A percentile compares a stretch with the other conserved stretches of the same genome.
These are phyloP conservation scores for Ophion obscuratus DNA, from an alignment of 2,888 invertebrate genomes.

Conservation along the genomic window DNA sequence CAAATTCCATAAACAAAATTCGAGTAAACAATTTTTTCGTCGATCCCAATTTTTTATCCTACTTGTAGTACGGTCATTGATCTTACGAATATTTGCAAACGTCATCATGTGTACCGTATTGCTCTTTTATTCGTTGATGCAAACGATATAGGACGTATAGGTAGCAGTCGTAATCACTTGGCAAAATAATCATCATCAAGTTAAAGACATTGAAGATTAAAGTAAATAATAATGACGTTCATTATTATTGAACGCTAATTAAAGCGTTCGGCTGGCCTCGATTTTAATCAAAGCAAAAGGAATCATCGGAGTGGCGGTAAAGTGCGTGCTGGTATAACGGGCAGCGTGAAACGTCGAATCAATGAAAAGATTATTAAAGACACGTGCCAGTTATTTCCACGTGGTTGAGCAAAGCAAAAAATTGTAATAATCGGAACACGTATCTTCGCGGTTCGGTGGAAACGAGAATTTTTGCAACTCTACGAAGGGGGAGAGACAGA, in stretches of 20 bases:
- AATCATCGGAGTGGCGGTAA: not conserved
- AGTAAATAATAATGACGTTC: not conserved
- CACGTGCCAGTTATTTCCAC: slow-evolving; percentile 31
- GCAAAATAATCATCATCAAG: not conserved
- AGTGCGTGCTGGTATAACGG: not conserved
- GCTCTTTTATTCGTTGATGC: not conserved
- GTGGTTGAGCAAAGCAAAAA: slow-evolving; percentile 16
- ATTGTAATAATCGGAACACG: slow-evolving; percentile 14
- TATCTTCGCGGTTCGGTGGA: not conserved
- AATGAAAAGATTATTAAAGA: slow-evolving; percentile 55
- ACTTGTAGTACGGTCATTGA: too few relatives aligned
- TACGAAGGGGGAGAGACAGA: not conserved
- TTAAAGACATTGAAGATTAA: not conserved
- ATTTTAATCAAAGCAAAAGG: slow-evolving; percentile 11
- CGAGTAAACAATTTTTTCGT: not conserved
- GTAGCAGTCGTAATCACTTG: too few relatives aligned
- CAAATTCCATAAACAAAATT: not conserved
- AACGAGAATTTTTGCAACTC: slow-evolving; percentile 23
- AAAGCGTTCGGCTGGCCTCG: not conserved
- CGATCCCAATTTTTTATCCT: not conserved
- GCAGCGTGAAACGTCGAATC: slow-evolving; percentile 33
- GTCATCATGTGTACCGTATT: not conserved
- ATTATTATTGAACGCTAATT: not conserved
- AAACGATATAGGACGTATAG: too few relatives aligned
- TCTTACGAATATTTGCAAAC: too few relatives aligned